These are phyloP conservation scores for Andrena bicolor DNA, from an alignment of 2,888 invertebrate genomes.

Conservation along the genomic window DNA sequence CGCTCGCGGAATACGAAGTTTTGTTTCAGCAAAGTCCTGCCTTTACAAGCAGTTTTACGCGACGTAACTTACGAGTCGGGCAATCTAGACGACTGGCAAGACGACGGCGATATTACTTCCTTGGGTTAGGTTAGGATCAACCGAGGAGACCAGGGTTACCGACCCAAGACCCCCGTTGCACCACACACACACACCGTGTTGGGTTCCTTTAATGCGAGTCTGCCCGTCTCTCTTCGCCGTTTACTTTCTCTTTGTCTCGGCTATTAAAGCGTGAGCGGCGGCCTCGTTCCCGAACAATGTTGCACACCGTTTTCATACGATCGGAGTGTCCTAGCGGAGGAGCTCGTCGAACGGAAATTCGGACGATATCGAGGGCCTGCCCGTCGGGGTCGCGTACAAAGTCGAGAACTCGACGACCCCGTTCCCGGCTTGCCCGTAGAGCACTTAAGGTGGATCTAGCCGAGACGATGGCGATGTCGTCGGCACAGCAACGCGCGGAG, in stretches of 20 bases:
- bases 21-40: conserved; percentile 63
- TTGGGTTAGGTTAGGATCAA: conserved; percentile 77
- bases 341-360: conserved; percentile 66
- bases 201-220: conserved; percentile 60
- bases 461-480: conserved; percentile 58
- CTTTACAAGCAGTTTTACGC: conserved; percentile 76
- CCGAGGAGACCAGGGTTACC: conserved; percentile 72
- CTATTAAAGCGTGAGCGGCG: conserved; percentile 57
- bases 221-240: background rate
- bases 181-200: conserved; percentile 56
- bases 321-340: conserved; percentile 33
- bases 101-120: conserved; percentile 74
- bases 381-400: conserved; percentile 6
- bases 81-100: conserved; percentile 72
- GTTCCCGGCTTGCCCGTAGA: conserved; percentile 52
- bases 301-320: conserved; percentile 47
- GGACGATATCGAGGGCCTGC: conserved; percentile 59
- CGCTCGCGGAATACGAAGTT: conserved; percentile 61
- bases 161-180: conserved; percentile 70
- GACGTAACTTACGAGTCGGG: conserved; percentile 76
- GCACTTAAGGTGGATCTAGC: conserved; percentile 68
- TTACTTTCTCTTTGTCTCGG: conserved; percentile 44
- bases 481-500: conserved; percentile 40
- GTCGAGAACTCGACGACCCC: conserved; percentile 37
- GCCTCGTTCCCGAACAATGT: conserved; percentile 49